Percentiles rank a stretch among this genome's conserved stretches.
These are phyloP conservation scores for Clarias pachynema DNA, from an alignment of 2,797 vertebrate species.

Conservation along the genomic window DNA sequence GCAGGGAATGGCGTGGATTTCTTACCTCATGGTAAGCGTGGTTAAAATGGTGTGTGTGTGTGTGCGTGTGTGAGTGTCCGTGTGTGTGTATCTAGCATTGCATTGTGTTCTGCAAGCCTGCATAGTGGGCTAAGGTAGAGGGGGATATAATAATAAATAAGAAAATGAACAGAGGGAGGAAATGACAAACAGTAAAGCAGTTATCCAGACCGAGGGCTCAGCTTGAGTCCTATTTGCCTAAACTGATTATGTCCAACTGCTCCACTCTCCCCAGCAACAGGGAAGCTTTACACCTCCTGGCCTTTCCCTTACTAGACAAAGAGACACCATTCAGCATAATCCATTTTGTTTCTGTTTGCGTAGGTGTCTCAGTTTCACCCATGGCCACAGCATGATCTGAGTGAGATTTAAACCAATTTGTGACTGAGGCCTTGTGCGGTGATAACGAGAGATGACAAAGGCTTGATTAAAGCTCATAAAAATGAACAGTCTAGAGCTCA, in stretches of 20 bases:
- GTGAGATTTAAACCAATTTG: conserved; percentile 10
- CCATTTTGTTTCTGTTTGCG: conserved; percentile 19
- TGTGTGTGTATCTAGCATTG: neutral
- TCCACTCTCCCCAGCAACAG: conserved; percentile 31
- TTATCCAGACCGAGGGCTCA: conserved; percentile 39
- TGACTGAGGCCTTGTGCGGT: neutral
- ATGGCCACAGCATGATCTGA: conserved; percentile 23
- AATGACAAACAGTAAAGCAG: conserved; percentile 38
- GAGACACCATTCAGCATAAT: conserved; percentile 31
- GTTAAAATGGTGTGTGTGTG: conserved; percentile 25
- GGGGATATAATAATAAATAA: conserved; percentile 23
- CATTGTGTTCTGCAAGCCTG: neutral
- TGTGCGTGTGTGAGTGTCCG: neutral
- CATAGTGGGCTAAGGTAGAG: neutral
- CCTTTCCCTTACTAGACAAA: conserved; percentile 38
- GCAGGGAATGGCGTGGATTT: conserved; percentile 27
- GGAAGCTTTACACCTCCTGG: conserved; percentile 39
- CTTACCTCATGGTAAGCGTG: conserved; percentile 22
- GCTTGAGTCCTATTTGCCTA: conserved; percentile 44
- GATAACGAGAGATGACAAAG: conserved; percentile 32
- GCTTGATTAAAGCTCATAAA: conserved; percentile 33
- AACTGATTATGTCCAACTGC: conserved; percentile 41
- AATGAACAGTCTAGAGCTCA: conserved; percentile 21
- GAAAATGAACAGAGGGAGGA: conserved; percentile 16
- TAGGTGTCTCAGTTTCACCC: conserved; percentile 28